Conservation (phyloP, 2,797 vertebrate genomes). For the Peromyscus attwateri region DNA sequence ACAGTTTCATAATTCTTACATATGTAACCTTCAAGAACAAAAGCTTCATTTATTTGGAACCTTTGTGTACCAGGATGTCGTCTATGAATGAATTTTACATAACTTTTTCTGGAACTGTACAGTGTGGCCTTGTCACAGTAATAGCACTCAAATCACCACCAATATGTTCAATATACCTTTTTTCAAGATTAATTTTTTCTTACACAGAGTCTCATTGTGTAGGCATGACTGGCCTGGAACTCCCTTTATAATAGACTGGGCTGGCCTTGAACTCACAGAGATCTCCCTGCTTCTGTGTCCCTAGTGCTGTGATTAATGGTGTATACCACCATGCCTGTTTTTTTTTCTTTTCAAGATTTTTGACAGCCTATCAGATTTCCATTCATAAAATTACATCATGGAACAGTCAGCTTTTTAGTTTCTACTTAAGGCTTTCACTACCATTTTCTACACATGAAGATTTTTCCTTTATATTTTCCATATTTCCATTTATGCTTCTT, state of each 20-base stretch:
- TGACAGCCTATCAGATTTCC: neutral
- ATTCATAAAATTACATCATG: neutral
- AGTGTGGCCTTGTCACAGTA: neutral
- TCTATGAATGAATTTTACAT: neutral
- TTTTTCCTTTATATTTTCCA: neutral
- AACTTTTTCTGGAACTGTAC: neutral
- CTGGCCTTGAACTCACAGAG: neutral
- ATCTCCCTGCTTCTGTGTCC: neutral
- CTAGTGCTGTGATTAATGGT: too few species aligned
- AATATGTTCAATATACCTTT: neutral
- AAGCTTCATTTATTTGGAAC: neutral
- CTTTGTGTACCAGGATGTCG: neutral
- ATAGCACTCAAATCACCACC: neutral
- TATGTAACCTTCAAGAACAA: conserved; percentile 7
- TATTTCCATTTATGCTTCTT: conserved; percentile 7
- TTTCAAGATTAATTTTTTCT: neutral
- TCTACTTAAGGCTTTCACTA: neutral
- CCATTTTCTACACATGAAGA: neutral
- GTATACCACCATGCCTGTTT: neutral
- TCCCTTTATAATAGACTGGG: too few species aligned
- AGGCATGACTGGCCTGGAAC: neutral
- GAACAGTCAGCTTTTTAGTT: neutral
- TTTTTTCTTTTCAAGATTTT: neutral
- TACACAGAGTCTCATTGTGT: neutral
- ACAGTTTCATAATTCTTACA: neutral